phyloP scores from a whole-genome alignment of 2,113 vertebrate species.

The Cryptotis parvus region DNA sequence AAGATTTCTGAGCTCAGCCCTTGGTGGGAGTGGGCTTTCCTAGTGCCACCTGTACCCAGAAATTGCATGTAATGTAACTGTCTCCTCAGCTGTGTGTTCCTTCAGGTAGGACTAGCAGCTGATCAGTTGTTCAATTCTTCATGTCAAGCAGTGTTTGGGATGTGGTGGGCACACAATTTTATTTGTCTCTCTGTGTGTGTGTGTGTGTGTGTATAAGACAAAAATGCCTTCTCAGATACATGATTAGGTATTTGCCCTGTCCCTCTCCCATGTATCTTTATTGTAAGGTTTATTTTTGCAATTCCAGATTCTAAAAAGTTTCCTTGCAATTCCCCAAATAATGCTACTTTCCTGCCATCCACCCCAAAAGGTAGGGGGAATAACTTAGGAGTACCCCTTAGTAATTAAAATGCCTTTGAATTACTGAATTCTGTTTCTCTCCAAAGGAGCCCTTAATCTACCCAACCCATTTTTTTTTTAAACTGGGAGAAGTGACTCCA shows the following conservation, averaged over 20 bases:
- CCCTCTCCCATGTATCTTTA: too few relatives aligned
- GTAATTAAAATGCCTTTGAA: neutral
- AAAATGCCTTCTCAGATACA: too few relatives aligned
- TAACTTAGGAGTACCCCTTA: neutral
- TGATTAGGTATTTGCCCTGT: too few relatives aligned
- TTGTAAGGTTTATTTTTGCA: too few relatives aligned
- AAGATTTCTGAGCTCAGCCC: neutral
- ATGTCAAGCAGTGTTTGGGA: neutral
- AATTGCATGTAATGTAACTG: neutral
- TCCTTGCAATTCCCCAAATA: neutral
- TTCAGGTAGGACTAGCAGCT: neutral
- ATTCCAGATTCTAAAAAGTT: neutral
- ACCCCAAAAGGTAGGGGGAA: neutral
- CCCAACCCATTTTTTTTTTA: neutral
- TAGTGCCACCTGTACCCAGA: neutral
- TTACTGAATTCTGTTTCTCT: neutral
- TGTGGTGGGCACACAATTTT: neutral
- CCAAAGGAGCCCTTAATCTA: neutral
- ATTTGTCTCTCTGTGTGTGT: conserved; percentile 20
- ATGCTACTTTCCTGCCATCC: neutral
- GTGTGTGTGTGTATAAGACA: too few relatives aligned
- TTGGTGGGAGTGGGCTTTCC: neutral
- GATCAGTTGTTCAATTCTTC: neutral
- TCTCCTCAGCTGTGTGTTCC: neutral
- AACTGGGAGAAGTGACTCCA: neutral